Conservation (phyloP, 64 coral and sea anemone species). For the Montipora efflorescens region DNA sequence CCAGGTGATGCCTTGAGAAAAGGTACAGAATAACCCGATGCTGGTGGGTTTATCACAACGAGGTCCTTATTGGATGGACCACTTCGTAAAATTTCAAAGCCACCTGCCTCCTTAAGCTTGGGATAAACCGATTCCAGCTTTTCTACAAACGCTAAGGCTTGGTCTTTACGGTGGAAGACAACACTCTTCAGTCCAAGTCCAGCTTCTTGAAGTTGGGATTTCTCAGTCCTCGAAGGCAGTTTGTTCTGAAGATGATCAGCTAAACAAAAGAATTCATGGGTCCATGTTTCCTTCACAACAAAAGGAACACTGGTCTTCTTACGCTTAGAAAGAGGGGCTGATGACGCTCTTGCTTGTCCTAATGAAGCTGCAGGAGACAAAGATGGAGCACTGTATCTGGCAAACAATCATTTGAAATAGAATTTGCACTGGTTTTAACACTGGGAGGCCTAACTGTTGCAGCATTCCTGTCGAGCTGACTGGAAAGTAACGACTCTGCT, state of each 20-base stretch:
- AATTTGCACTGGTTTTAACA: too few species aligned
- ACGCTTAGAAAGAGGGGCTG: background rate
- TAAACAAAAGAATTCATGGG: background rate
- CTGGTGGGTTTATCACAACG: slow-evolving; percentile 22
- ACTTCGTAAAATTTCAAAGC: slow-evolving; percentile 44
- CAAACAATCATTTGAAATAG: too few species aligned
- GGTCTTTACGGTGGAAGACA: slow-evolving; percentile 11
- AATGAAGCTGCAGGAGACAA: background rate
- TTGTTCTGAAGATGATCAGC: background rate
- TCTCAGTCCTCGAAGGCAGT: slow-evolving; percentile 4
- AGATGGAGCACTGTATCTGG: background rate
- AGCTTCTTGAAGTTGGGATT: slow-evolving; percentile 19
- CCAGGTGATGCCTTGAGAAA: slow-evolving; percentile 22
- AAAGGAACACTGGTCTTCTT: background rate
- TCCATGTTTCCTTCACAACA: background rate
- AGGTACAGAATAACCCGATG: slow-evolving; percentile 24
- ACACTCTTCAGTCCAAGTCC: slow-evolving; percentile 49
- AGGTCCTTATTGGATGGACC: slow-evolving; percentile 23
- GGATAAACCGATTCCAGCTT: slow-evolving; percentile 35
- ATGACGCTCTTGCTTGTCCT: slow-evolving; percentile 9
- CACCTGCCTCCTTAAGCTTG: background rate
- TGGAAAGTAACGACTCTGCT: slow-evolving; percentile 8
- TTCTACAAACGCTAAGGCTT: background rate
- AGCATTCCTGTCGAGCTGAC: background rate
- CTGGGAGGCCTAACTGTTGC: too few species aligned